A percentile compares a stretch with the other conserved stretches of the same genome.
These are phyloP conservation scores for Phaedon cochleariae DNA, from an alignment of 2,888 invertebrate species.

Conservation along the genomic window DNA sequence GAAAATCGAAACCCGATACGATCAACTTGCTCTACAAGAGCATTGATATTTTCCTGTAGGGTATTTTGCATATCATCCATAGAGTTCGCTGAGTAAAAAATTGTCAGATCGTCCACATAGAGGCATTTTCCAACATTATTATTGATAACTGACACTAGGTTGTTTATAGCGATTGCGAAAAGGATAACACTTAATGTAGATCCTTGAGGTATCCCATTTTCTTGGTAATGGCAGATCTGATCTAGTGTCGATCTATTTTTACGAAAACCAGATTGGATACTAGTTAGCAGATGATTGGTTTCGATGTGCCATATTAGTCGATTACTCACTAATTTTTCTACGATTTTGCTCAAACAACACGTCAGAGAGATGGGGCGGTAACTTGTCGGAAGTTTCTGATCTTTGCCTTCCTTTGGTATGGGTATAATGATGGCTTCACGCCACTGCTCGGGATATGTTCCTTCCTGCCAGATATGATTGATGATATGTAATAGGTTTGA, in stretches of 20 bases:
- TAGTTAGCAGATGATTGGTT: slow-evolving; percentile 3
- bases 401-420: slow-evolving; percentile 11
- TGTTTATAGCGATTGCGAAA: slow-evolving; percentile 32
- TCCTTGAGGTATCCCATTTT: slow-evolving; percentile 38
- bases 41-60: neutral
- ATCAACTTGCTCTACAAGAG: neutral
- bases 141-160: slow-evolving; percentile 12
- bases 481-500: neutral
- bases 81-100: slow-evolving; percentile 9
- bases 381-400: neutral
- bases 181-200: slow-evolving; percentile 30
- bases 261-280: slow-evolving; percentile 7
- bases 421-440: slow-evolving; percentile 17
- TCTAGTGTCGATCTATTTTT: slow-evolving; percentile 9
- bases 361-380: slow-evolving; percentile 20
- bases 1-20: neutral
- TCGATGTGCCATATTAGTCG: slow-evolving; percentile 20
- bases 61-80: neutral
- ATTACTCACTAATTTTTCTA: slow-evolving; percentile 21
- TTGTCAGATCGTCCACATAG: slow-evolving; percentile 21
- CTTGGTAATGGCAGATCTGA: slow-evolving; percentile 12
- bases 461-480: slow-evolving; percentile 17
- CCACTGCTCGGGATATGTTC: slow-evolving; percentile 7
- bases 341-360: slow-evolving; percentile 20
- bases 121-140: slow-evolving; percentile 8